A percentile compares a stretch with the other conserved stretches of the same genome.
phyloP scores from a whole-genome alignment of 2,113 vertebrate species.

The Sorex araneus region DNA sequence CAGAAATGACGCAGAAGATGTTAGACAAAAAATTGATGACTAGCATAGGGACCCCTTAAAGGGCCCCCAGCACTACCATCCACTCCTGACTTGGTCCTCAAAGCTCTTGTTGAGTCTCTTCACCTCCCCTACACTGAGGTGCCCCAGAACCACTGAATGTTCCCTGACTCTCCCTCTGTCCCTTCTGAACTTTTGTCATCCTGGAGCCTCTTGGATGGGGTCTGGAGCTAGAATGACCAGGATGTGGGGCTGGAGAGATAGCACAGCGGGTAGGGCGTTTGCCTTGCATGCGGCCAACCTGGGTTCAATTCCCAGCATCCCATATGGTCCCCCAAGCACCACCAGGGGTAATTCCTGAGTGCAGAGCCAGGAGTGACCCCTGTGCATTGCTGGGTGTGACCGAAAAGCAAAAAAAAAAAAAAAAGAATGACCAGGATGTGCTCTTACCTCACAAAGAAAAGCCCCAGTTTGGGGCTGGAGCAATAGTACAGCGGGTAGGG shows the following conservation, averaged over 20 bases:
- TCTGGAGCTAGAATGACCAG: slow-evolving; percentile 57
- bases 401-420: too few species aligned
- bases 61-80: background rate
- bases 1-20: background rate
- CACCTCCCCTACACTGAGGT: too few species aligned
- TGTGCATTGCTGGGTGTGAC: too few species aligned
- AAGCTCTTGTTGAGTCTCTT: too few species aligned
- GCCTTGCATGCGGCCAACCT: too few species aligned
- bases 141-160: background rate
- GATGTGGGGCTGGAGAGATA: too few species aligned
- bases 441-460: slow-evolving; percentile 72
- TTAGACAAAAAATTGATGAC: background rate
- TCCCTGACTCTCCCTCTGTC: background rate
- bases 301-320: too few species aligned
- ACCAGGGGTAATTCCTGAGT: too few species aligned
- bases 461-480: slow-evolving; percentile 20
- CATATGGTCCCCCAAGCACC: too few species aligned
- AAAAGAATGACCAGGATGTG: slow-evolving; percentile 48
- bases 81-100: background rate
- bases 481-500: too few species aligned
- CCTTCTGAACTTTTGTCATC: slow-evolving; percentile 11
- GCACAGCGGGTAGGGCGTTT: too few species aligned
- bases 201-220: background rate
- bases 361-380: too few species aligned
- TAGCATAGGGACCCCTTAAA: background rate